Base-by-base conservation (phyloP, 2,888 invertebrate species). In the Adelphocoris suturalis region DNA sequence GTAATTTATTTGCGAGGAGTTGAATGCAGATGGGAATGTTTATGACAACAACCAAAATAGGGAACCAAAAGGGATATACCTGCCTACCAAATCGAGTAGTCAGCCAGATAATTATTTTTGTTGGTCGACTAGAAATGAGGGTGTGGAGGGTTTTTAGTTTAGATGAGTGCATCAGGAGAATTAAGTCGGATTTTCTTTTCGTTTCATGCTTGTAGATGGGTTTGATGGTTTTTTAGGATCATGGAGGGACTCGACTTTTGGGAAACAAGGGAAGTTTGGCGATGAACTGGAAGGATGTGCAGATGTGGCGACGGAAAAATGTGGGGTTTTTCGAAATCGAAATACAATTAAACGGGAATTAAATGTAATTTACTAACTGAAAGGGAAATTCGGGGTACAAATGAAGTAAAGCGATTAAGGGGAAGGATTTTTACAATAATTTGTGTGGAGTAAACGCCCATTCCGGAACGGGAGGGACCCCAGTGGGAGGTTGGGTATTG, bases 401-500 rank as follows among this genome's bases (percentile, higher is more conserved):
- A 47, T 19, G 48, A 14, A 13, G 19, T 80, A n/a, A 2, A 37
- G 4, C 13, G 57, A 86, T 23, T 23, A 23, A 13, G 12, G 19
- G 5, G 68, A 28, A 47, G 16, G 78, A 78, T 78, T 78, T 37
- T 78, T 46, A 78, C 19, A 78, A 78, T 57, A 55, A 84, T 55
- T 61, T 57, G 86, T 86, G 28, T 27, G 47, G 81, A 90, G 90
- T 91, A 89, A 91, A 91, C 90, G 90, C 90, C 90, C 90, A 91
- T 91, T 90, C 76, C 86, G 84, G 81, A 81, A 81, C 55, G 89
- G 80, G 80, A 81, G 89, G 68, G 81, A 89, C 61, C 81, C 57
- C 78, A 55, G 89, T 88, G 86, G 81, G 55, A 61, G 88, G 76
- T 82, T 84, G 81, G 89, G 47, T 89, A 84, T 85, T 89, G 76